Evolutionary conservation across 37 sponge, comb jelly and placozoan species (phyloP).

Genomic region (Mnemiopsis leidyi): DNA sequence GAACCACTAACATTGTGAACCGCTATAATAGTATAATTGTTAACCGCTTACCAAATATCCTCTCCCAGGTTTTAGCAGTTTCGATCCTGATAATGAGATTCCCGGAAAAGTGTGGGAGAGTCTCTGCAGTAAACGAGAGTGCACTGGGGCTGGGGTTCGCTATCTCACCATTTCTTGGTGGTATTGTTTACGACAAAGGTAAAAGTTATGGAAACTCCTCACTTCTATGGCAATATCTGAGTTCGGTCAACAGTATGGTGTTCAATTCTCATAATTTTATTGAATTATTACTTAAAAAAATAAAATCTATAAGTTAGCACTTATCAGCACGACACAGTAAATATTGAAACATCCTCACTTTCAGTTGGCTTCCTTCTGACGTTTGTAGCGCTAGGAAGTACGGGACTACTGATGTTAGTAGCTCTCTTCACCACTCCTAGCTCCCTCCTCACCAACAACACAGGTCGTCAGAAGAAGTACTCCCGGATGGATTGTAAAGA

Average conservation of each 20-base stretch:
- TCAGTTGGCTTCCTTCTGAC: conserved; percentile 56
- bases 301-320: no score
- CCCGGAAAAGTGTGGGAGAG: conserved; percentile 44
- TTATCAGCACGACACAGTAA: no score
- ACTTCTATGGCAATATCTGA: no score
- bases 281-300: no score
- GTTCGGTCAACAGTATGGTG: no score
- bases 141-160: conserved; percentile 26
- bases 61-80: conserved; percentile 32
- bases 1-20: no score
- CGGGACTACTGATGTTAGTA: not conserved
- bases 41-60: no score
- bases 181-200: conserved; percentile 15
- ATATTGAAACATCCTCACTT: not conserved
- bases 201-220: no score
- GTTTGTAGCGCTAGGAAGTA: not conserved
- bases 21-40: no score
- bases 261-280: no score
- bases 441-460: not conserved
- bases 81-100: conserved; percentile 14
- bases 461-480: not conserved
- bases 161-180: not conserved
- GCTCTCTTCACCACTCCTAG: not conserved
- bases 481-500: not conserved
- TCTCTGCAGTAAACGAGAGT: conserved; percentile 48